phyloP scores from a whole-genome alignment of 53 echinoderm and acorn worm genomes.

The Henricia sp. region DNA sequence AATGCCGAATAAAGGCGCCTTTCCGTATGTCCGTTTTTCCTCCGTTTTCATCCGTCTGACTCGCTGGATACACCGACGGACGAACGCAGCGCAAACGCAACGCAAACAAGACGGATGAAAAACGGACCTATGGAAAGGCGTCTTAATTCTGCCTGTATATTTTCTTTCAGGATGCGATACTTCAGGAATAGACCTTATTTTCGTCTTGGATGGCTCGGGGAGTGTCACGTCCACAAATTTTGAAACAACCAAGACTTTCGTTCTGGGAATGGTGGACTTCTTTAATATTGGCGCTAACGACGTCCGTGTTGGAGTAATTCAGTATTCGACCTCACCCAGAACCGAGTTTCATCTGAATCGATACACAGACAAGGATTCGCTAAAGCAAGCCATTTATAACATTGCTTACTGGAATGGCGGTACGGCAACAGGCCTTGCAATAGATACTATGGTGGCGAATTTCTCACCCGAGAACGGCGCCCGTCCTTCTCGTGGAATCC shows the following conservation, averaged over 20 bases:
- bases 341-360: constrained; percentile 21
- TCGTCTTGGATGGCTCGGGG: constrained; percentile 50
- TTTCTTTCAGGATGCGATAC: background rate
- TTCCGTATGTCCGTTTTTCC: too few relatives aligned
- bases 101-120: too few relatives aligned
- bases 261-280: background rate
- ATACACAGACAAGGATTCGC: background rate
- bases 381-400: background rate
- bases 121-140: too few relatives aligned
- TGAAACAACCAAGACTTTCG: constrained; percentile 11
- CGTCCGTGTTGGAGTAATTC: constrained; percentile 13
- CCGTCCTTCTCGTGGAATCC: background rate
- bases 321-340: background rate
- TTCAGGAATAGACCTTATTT: constrained; percentile 11
- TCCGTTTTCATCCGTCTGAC: background rate
- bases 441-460: background rate
- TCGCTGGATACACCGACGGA: too few relatives aligned
- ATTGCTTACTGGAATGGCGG: background rate
- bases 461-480: constrained; percentile 1
- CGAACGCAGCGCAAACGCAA: too few relatives aligned
- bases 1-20: too few relatives aligned
- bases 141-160: background rate
- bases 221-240: background rate
- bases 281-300: constrained; percentile 16
- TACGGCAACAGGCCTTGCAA: background rate